Evolutionary conservation across 2,113 vertebrate genomes (phyloP).

Genomic region (Potamarius usumacintae): DNA sequence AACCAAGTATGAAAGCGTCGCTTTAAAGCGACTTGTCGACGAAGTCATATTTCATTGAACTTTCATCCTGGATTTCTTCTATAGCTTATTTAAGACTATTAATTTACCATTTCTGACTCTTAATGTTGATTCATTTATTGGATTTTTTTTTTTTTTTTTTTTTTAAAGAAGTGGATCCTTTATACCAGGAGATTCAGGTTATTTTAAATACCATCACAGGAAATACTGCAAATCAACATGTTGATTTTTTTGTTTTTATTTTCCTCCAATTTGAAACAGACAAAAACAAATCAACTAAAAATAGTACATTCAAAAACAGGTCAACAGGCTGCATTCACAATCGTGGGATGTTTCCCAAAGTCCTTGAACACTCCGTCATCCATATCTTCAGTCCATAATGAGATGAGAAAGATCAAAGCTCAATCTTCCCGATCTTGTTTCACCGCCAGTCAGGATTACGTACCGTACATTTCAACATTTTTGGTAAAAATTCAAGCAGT

Average conservation of each 20-base stretch:
- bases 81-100: neutral
- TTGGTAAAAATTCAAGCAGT: neutral
- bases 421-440: neutral
- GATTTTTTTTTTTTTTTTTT: neutral
- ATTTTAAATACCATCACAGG: neutral
- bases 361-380: neutral
- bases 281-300: neutral
- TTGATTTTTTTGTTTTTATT: neutral
- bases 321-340: neutral
- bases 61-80: neutral
- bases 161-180: neutral
- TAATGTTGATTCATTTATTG: neutral
- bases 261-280: neutral
- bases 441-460: neutral
- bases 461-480: neutral
- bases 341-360: neutral
- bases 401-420: neutral
- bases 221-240: neutral
- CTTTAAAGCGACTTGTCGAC: too few relatives aligned
- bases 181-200: neutral
- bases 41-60: neutral
- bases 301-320: neutral
- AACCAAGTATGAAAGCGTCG: too few relatives aligned
- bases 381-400: neutral
- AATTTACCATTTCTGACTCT: neutral